phyloP scores from a whole-genome alignment of 2,113 vertebrate genomes.

The Pipra filicauda region DNA sequence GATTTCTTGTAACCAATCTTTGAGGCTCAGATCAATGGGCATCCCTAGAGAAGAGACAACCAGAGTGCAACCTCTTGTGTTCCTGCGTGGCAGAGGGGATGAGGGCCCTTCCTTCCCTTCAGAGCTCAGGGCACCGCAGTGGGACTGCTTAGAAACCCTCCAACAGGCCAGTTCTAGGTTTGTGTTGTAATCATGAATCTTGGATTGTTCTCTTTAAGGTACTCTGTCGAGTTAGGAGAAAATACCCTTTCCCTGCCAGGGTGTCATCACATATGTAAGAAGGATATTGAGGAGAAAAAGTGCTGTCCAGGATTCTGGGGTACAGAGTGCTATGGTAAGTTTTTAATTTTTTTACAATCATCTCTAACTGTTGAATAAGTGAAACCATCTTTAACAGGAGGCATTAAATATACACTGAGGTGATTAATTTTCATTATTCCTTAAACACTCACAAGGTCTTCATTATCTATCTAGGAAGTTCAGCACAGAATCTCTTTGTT shows the following conservation, averaged over 20 bases:
- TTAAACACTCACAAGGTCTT: not conserved
- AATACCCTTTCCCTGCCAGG: conserved; percentile 71
- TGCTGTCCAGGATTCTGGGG: conserved; percentile 92
- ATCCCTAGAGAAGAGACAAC: not conserved
- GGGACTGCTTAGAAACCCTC: not conserved
- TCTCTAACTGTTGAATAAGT: not conserved
- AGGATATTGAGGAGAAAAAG: conserved; percentile 61
- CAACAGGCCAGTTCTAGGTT: not conserved
- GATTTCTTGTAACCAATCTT: not conserved
- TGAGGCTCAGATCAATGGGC: not conserved
- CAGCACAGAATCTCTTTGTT: not conserved
- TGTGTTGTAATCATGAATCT: not conserved
- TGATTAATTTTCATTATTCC: not conserved
- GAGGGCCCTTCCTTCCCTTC: not conserved
- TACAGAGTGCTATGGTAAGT: conserved; percentile 83
- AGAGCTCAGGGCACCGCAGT: not conserved
- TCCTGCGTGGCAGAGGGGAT: not conserved
- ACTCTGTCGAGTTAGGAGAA: conserved; percentile 78
- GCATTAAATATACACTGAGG: not conserved
- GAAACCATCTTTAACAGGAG: not conserved
- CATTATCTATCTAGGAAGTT: not conserved
- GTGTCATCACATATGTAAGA: conserved; percentile 80
- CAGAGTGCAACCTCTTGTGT: not conserved
- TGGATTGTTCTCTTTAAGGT: conserved; percentile 75
- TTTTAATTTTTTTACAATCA: not conserved